Percentiles rank a stretch among this genome's conserved stretches.
These are phyloP conservation scores for Trimorus sp. DNA, from an alignment of 2,888 invertebrate genomes.

Conservation along the genomic window DNA sequence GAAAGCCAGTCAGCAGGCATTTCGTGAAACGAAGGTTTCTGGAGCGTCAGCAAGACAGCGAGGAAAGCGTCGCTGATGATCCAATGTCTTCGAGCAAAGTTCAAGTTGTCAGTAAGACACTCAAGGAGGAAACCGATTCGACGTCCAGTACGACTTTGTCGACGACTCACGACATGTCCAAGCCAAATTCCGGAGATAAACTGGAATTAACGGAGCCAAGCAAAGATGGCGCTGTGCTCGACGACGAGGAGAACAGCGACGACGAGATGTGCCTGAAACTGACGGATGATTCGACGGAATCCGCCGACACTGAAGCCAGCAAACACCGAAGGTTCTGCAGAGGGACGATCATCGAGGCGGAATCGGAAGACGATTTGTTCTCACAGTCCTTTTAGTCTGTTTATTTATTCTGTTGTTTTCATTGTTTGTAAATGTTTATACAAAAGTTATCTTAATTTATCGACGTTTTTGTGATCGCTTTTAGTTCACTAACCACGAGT, in stretches of 20 bases:
- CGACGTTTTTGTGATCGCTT: too few species aligned
- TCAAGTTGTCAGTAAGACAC: not conserved
- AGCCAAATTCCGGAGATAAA: not conserved
- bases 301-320: not conserved
- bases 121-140: constrained; percentile 8
- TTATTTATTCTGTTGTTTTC: constrained; percentile 2
- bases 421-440: not conserved
- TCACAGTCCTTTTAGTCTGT: constrained; percentile 1
- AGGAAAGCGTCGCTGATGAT: not conserved
- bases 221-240: not conserved
- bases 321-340: not conserved
- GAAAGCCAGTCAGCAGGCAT: constrained; percentile 10
- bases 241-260: constrained; percentile 22
- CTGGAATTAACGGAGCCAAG: not conserved
- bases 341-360: constrained; percentile 22
- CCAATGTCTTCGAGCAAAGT: not conserved
- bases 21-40: not conserved
- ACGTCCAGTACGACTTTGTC: constrained; percentile 16
- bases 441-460: too few species aligned
- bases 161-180: not conserved
- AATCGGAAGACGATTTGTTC: constrained; percentile 46
- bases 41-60: not conserved
- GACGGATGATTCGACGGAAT: constrained; percentile 24
- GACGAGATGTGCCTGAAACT: constrained; percentile 36
- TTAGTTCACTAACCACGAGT: too few species aligned